phyloP scores from a whole-genome alignment of 35 echinoderm and acorn worm species.

The Eucidaris tribuloides region DNA sequence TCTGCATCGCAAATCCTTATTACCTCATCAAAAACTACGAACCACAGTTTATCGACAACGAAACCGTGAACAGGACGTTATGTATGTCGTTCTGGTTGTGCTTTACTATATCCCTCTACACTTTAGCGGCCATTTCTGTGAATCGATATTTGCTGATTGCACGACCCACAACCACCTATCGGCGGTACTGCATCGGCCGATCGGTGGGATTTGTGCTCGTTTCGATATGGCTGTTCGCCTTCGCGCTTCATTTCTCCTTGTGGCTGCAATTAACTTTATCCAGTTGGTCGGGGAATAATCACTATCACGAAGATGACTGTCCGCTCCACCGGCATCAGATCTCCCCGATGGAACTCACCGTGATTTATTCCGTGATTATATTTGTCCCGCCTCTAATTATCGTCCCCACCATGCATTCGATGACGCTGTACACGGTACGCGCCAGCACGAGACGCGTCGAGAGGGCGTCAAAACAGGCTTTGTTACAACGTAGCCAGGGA shows the following conservation, averaged over 20 bases:
- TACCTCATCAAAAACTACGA: neutral
- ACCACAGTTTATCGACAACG: neutral
- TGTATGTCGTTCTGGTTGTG: conserved; percentile 17
- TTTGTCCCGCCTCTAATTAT: neutral
- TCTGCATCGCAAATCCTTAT: conserved; percentile 8
- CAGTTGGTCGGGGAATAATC: neutral
- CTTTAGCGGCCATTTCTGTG: neutral
- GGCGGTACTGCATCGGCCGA: neutral
- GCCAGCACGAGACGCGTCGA: conserved; percentile 4
- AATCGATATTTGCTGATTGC: conserved; percentile 22
- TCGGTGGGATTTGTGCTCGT: neutral
- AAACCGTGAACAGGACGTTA: neutral
- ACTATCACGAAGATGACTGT: neutral
- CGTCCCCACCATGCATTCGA: neutral
- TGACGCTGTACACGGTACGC: conserved; percentile 3
- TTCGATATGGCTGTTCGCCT: conserved; percentile 9
- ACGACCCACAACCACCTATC: neutral
- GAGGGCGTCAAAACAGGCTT: neutral
- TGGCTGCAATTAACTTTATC: neutral
- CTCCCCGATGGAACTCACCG: neutral
- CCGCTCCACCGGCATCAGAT: neutral
- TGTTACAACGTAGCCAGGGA: neutral
- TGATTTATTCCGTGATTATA: conserved; percentile 1
- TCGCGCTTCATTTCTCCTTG: neutral
- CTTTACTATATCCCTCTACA: conserved; percentile 11